These are phyloP conservation scores for Ciconia boyciana DNA, from an alignment of 2,113 vertebrate species.

Conservation along the genomic window DNA sequence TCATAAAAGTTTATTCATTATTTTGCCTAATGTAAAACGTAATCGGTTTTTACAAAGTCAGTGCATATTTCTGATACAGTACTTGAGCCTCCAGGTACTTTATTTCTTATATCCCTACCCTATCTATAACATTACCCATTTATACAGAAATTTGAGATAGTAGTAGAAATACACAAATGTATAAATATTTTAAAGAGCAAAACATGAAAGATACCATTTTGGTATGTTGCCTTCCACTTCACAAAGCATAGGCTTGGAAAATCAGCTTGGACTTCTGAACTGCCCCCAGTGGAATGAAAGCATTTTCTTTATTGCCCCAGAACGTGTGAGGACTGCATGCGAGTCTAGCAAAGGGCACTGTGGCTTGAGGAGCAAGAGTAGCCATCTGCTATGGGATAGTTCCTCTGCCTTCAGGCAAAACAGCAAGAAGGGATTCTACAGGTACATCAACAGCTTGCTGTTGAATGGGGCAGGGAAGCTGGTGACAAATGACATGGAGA, in stretches of 20 bases:
- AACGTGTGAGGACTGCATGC: not conserved
- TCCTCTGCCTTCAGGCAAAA: not conserved
- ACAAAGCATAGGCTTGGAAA: constrained; percentile 33
- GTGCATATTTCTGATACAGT: constrained; percentile 57
- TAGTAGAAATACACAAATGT: not conserved
- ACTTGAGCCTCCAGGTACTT: constrained; percentile 44
- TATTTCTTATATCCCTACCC: constrained; percentile 34
- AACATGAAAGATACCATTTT: not conserved
- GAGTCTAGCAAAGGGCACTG: not conserved
- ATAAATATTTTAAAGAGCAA: constrained; percentile 29
- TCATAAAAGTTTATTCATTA: constrained; percentile 49
- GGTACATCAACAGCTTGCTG: not conserved
- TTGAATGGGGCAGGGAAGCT: not conserved
- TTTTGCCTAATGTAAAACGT: constrained; percentile 63
- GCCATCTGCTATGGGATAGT: not conserved
- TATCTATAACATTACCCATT: constrained; percentile 21
- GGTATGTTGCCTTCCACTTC: constrained; percentile 29
- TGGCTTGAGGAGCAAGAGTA: not conserved
- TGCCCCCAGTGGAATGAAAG: not conserved
- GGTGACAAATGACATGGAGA: not conserved
- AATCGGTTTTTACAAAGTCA: constrained; percentile 24
- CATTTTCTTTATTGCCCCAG: not conserved
- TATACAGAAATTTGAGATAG: constrained; percentile 31
- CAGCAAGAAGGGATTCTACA: not conserved
- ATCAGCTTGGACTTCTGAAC: not conserved